phyloP scores from a whole-genome alignment of 2,113 vertebrate genomes.

The Ictidomys tridecemlineatus region DNA sequence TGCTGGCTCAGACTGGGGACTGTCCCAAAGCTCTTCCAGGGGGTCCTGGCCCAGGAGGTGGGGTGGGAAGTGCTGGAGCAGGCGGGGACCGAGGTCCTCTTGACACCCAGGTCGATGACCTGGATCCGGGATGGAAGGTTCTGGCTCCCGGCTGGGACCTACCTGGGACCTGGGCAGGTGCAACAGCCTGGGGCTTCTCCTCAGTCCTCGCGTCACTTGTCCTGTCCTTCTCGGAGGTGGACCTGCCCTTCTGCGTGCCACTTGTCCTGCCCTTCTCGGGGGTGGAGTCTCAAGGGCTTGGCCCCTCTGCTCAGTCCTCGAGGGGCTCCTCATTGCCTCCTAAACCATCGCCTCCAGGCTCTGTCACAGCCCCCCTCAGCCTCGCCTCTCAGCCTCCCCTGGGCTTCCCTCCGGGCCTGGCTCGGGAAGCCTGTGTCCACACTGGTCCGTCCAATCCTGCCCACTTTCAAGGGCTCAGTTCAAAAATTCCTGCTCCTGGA shows the following conservation, averaged over 20 bases:
- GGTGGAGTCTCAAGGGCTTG: background rate
- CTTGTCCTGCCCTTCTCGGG: background rate
- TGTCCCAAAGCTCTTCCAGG: no score
- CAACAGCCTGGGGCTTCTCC: background rate
- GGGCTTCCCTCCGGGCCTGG: background rate
- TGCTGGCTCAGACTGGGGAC: background rate
- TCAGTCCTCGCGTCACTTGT: background rate
- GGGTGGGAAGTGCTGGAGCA: background rate
- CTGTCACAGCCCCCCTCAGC: background rate
- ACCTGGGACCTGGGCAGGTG: accelerated
- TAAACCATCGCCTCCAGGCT: background rate
- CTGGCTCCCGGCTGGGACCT: background rate
- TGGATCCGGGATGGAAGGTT: background rate
- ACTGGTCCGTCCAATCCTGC: background rate
- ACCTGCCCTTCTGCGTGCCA: background rate
- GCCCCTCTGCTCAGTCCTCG: background rate
- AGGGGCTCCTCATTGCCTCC: background rate
- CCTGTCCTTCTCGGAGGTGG: background rate
- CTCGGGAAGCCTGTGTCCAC: background rate
- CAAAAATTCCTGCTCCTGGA: background rate
- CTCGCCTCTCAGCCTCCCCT: background rate
- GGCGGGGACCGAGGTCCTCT: background rate
- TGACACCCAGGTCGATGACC: accelerated
- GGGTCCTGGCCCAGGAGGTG: background rate
- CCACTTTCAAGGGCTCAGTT: background rate